A percentile compares a stretch with the other conserved stretches of the same genome.
Conservation (phyloP, 2,113 vertebrate species). For the Ictalurus furcatus region DNA sequence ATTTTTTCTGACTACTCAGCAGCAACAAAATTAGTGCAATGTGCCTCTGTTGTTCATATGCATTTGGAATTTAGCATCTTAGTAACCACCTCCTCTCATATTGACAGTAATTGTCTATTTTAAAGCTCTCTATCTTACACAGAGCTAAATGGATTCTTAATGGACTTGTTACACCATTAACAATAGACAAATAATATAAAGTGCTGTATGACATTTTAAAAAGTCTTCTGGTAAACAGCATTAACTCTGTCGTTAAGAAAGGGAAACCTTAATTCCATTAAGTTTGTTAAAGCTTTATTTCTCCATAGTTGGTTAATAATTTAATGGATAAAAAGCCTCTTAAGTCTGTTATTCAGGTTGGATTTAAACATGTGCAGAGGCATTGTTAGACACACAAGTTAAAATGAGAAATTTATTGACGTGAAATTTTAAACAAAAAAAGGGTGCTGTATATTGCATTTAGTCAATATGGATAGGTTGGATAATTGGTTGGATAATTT, state of each 20-base stretch:
- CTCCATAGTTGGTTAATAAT: conserved; percentile 14
- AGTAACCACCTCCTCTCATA: conserved; percentile 52
- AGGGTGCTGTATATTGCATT: background rate
- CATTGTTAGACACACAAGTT: background rate
- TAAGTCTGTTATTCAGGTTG: conserved; percentile 23
- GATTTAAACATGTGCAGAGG: conserved; percentile 21
- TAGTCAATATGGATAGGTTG: background rate
- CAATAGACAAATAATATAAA: conserved; percentile 52
- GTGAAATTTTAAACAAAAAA: background rate
- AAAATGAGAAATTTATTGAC: background rate
- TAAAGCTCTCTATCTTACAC: conserved; percentile 61
- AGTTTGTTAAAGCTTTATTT: conserved; percentile 25
- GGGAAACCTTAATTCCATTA: conserved; percentile 41
- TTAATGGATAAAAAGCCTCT: conserved; percentile 19
- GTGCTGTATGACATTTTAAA: conserved; percentile 55
- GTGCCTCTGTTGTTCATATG: background rate
- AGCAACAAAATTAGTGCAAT: conserved; percentile 14
- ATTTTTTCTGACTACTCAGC: conserved; percentile 23
- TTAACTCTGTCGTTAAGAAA: conserved; percentile 39
- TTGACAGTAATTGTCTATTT: conserved; percentile 65
- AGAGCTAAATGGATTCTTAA: conserved; percentile 59
- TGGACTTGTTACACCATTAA: conserved; percentile 57
- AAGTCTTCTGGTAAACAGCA: conserved; percentile 50
- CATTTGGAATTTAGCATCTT: conserved; percentile 15
- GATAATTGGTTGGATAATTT: background rate